Percentiles rank a stretch among this genome's conserved stretches.
These are phyloP conservation scores for Maconellicoccus hirsutus DNA, from an alignment of 1,140 invertebrate species.

Conservation along the genomic window DNA sequence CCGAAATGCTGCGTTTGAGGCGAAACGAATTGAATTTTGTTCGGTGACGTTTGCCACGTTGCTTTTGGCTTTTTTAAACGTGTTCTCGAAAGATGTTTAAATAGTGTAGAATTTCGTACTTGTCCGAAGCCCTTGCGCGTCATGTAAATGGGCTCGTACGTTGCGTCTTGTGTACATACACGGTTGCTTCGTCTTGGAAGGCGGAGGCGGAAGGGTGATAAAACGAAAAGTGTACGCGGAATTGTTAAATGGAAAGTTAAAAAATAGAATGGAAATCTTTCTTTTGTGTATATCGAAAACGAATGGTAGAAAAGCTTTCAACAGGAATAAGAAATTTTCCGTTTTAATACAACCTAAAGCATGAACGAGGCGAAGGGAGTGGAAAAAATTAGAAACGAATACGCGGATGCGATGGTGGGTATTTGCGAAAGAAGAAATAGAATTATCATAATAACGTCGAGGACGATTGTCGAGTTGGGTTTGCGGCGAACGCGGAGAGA, in stretches of 20 bases:
- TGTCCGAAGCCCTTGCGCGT: background rate
- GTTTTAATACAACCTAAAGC: background rate
- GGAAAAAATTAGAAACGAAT: background rate
- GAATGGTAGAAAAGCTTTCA: constrained; percentile 2
- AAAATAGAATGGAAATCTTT: constrained; percentile 5
- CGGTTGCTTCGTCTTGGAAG: too few relatives aligned
- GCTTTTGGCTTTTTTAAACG: too few relatives aligned
- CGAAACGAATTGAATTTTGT: too few relatives aligned
- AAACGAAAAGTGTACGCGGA: background rate
- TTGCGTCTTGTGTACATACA: too few relatives aligned
- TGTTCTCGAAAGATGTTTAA: too few relatives aligned
- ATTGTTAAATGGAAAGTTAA: constrained; percentile 6
- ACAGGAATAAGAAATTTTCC: constrained; percentile 9
- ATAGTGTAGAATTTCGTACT: background rate
- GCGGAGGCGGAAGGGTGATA: too few relatives aligned
- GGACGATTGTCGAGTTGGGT: background rate
- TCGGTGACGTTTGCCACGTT: too few relatives aligned
- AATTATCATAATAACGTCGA: background rate
- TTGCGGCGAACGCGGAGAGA: background rate
- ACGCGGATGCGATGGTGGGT: background rate
- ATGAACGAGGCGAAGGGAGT: too few relatives aligned
- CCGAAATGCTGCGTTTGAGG: too few relatives aligned
- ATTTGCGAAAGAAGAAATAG: background rate
- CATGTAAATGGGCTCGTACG: too few relatives aligned
- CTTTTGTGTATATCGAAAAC: background rate